Base-by-base conservation (phyloP, 1,140 invertebrate genomes). In the Schlechtendalia chinensis region DNA sequence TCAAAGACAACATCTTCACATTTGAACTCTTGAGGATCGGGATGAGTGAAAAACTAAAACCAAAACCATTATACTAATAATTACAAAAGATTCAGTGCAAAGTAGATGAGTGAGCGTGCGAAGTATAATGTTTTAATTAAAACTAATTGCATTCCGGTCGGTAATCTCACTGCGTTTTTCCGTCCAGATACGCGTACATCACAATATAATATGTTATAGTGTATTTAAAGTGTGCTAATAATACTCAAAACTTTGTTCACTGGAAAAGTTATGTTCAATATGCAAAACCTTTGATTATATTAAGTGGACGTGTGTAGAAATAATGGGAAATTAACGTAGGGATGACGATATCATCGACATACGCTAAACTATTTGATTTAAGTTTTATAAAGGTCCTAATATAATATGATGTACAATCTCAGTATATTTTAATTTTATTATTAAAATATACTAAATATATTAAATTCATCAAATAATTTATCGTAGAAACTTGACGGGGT, bases 81-180 rank as follows among this genome's bases (percentile, higher is more conserved):
- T 72, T 54, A 54, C 17, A 53, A 71, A 54, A 54, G 47, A 5
- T 27, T n/a, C 5, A 24, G 67, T n/a, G 47, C 19, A n/a, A 24
- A 5, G 24, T 27, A 71, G 22, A 50, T 8, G n/a, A 24, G 2
- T n/a, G 17, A 24, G 22, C 14, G 22, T 54, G 24, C 10, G n/a
- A 53, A n/a, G 50, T 27, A 54, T 53, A 29, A 54, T 54, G 69
- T 29, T 54, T 72, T 72, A 72, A 72, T 72, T 72, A 72, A 72
- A 72, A 72, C 69, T 72, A 72, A 54, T 72, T 54, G 19, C 47
- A 71, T 71, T 71, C 67, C 67, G 47, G 67, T 71, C 16, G 45
- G 65, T 50, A 69, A 47, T 47, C n/a, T 69, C 22, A 67, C 32
- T 29, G 11, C 32, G 32, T 67, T 24, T 67, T 67, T 67, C 32